Base-by-base conservation (phyloP, 2,888 invertebrate species). In the Folsomia manolachei region DNA sequence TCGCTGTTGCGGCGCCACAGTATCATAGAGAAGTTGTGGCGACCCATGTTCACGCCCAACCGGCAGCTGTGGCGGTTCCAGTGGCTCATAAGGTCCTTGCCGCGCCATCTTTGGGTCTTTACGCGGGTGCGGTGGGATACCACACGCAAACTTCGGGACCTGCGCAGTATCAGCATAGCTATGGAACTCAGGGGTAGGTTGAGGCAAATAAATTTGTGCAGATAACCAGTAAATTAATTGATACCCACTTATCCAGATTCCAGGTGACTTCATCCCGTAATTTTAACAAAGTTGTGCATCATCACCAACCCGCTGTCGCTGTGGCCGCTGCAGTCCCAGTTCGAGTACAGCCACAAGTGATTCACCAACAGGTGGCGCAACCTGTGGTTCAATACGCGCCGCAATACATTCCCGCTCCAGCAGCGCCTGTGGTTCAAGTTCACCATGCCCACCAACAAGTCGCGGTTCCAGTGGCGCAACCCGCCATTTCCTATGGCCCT, bases 81-180 rank as follows among this genome's bases (percentile, higher is more conserved):
- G 68, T 72, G 27, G 63, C 27, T 21, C 62, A 65, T 27, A 27
- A 65, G 19, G 24, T 19, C 21, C 63, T 63, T 11, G 69, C 24
- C 27, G 71, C 70, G 24, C 53, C 69, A 11, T 51, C 56, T 19
- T 27, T 67, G 11, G 74, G 71, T 1, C 71, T 72, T 60, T 77
- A 77, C 23, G 77, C 77, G 11, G 71, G 73, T 18, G 77, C 75
- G 2, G 69, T 77, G 11, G 77, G 77, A 19, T 77, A 51, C 62
- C 74, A 74, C 66, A 75, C 75, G 18, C 73, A 73, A 25, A 70
- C 60, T 51, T 63, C 25, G 39, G 51, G 65, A 18, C 72, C 75
- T 2, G 69, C 71, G 21, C 27, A 71, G 1, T 77, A 75, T 53
- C 60, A 68, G 23, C 77, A 74, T 27, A 27, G 73, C 26, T 77